A percentile compares a stretch with the other conserved stretches of the same genome.
phyloP scores from a whole-genome alignment of 2,797 vertebrate genomes.

The Galagoides demidoff region DNA sequence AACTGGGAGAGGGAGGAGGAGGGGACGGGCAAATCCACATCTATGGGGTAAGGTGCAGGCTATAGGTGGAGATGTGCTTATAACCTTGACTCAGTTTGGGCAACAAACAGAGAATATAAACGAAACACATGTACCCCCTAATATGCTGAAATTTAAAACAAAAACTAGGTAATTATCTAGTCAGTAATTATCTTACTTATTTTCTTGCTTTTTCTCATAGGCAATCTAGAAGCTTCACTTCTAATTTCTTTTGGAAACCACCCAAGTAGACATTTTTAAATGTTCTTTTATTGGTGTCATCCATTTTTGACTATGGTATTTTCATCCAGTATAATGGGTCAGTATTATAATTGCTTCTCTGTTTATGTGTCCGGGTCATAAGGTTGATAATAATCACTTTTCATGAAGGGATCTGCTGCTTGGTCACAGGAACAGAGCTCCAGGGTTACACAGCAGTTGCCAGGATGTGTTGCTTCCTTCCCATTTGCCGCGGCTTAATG shows the following conservation, averaged over 20 bases:
- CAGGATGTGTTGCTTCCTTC: constrained; percentile 24
- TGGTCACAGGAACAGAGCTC: background rate
- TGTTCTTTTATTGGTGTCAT: background rate
- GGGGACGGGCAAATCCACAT: too few species aligned
- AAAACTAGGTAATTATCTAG: background rate
- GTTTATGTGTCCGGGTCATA: background rate
- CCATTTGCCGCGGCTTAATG: constrained; percentile 37
- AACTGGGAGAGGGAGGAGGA: too few species aligned
- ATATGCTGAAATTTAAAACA: too few species aligned
- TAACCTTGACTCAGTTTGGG: too few species aligned
- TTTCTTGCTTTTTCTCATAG: background rate
- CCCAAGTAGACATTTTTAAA: background rate
- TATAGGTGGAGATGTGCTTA: too few species aligned
- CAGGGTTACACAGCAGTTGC: background rate
- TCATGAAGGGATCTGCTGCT: background rate
- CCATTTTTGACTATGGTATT: background rate
- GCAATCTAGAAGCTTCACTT: background rate
- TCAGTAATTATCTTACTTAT: background rate
- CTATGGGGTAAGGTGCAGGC: too few species aligned
- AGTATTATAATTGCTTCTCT: constrained; percentile 17
- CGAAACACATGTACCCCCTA: too few species aligned
- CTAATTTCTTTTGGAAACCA: background rate
- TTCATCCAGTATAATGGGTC: background rate
- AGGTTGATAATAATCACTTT: constrained; percentile 53
- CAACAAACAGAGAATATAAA: too few species aligned